Percentiles rank a stretch among this genome's conserved stretches.
phyloP scores from a whole-genome alignment of 2,113 vertebrate species.

The Mellivora capensis region DNA sequence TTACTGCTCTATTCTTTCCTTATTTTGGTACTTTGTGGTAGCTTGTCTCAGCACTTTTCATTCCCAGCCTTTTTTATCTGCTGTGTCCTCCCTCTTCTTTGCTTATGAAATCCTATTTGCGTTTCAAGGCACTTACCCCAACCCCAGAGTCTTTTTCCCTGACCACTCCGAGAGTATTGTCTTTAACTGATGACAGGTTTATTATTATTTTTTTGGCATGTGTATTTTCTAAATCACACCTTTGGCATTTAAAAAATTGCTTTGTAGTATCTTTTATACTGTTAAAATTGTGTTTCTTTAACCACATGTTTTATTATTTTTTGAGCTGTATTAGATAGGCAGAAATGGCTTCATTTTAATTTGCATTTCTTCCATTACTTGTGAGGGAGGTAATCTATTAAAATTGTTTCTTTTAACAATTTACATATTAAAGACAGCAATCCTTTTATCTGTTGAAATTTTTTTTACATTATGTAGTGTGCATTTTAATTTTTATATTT shows the following conservation, averaged over 20 bases:
- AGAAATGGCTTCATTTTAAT: not conserved
- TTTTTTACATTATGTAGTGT: not conserved
- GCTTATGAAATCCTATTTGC: not conserved
- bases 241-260: not conserved
- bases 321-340: not conserved
- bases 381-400: not conserved
- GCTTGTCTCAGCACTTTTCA: not conserved
- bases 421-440: not conserved
- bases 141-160: not conserved
- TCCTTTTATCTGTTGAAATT: not conserved
- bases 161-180: not conserved
- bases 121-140: not conserved
- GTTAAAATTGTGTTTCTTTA: not conserved
- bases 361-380: constrained; percentile 22
- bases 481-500: constrained; percentile 9
- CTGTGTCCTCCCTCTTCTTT: not conserved
- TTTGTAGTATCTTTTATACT: not conserved
- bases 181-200: not conserved
- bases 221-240: not conserved
- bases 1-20: not conserved
- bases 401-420: not conserved
- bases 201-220: not conserved
- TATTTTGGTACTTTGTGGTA: not conserved
- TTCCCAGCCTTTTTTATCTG: not conserved
- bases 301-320: not conserved